phyloP scores from a whole-genome alignment of 2,113 vertebrate genomes.

The Corythornis vintsioides region DNA sequence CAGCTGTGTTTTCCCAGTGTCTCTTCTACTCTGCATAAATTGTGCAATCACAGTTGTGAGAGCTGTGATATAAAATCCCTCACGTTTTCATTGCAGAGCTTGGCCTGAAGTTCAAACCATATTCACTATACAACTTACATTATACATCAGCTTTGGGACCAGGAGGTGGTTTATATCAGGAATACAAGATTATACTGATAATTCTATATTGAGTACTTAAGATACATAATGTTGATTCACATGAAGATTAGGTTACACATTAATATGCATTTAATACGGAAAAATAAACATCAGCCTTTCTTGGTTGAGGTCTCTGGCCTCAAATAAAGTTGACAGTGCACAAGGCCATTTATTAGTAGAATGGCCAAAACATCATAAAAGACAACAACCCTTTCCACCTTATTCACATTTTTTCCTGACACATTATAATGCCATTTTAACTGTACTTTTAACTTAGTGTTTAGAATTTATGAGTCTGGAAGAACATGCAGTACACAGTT shows the following conservation, averaged over 20 bases:
- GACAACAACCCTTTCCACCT: neutral
- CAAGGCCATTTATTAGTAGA: neutral
- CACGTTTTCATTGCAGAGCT: neutral
- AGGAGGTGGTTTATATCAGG: neutral
- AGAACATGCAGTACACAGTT: neutral
- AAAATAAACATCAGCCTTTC: neutral
- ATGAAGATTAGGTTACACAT: neutral
- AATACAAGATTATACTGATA: neutral
- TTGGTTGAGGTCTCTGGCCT: neutral
- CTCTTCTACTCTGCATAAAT: neutral
- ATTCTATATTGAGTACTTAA: neutral
- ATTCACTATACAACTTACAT: neutral
- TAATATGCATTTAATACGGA: neutral
- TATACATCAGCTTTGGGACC: neutral
- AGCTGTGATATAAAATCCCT: neutral
- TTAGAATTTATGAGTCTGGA: neutral
- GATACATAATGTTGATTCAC: neutral
- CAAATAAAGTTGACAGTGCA: neutral
- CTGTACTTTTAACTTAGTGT: neutral
- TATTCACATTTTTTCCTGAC: neutral
- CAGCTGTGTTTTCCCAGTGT: neutral
- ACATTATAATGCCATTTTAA: neutral
- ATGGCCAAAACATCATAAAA: neutral
- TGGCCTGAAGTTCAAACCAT: neutral
- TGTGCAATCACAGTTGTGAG: no score